Conservation (phyloP, 2,888 invertebrate genomes). For the Ametastegia equiseti region DNA sequence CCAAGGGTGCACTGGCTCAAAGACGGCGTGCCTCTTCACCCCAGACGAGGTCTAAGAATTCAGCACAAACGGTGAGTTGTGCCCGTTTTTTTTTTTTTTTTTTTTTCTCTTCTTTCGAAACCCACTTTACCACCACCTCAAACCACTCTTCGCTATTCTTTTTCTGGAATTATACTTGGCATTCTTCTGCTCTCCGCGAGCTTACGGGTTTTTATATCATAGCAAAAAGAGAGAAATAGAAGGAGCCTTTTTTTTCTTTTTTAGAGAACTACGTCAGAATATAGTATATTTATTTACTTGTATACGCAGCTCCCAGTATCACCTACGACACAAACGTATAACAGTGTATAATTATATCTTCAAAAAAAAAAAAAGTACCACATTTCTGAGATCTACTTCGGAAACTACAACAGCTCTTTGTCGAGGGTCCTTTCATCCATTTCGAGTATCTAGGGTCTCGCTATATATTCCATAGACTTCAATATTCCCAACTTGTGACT, state of each 20-base stretch:
- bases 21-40: conserved; percentile 72
- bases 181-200: neutral
- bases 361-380: neutral
- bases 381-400: neutral
- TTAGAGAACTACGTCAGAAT: conserved; percentile 1
- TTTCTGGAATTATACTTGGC: neutral
- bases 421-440: neutral
- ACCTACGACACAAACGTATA: neutral
- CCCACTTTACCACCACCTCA: conserved; percentile 33
- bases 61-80: conserved; percentile 73
- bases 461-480: neutral
- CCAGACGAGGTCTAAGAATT: conserved; percentile 73
- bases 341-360: neutral
- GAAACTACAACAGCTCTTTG: neutral
- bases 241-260: neutral
- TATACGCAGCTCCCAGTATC: too few species aligned
- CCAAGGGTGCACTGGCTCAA: conserved; percentile 74
- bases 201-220: conserved; percentile 19
- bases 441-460: neutral
- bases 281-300: neutral
- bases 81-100: too few species aligned
- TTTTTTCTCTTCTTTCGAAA: too few species aligned
- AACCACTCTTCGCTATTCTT: conserved; percentile 22
- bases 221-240: neutral
- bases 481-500: neutral